phyloP scores from a whole-genome alignment of 2,113 vertebrate genomes.

The Hiodon alosoides region DNA sequence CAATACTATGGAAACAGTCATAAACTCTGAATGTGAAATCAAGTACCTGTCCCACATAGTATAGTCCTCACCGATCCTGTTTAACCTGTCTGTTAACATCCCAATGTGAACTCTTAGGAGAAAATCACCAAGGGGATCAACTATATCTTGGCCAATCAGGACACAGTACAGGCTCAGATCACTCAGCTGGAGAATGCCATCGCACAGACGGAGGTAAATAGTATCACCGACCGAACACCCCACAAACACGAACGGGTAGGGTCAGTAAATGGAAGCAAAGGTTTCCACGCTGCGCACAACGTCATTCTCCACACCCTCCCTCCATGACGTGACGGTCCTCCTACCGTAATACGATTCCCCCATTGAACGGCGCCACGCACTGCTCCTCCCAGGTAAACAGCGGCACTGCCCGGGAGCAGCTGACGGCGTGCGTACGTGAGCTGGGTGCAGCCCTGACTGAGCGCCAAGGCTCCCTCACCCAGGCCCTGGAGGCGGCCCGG shows the following conservation, averaged over 20 bases:
- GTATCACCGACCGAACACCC: background rate
- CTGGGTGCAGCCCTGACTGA: conserved; percentile 75
- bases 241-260: no score
- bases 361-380: background rate
- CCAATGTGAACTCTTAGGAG: conserved; percentile 64
- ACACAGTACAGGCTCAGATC: conserved; percentile 84
- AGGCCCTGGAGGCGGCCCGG: conserved; percentile 77
- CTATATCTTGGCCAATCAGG: conserved; percentile 87
- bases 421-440: conserved; percentile 73
- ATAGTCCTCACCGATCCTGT: background rate
- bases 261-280: no score
- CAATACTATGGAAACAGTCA: no score
- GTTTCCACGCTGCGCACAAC: no score
- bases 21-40: no score
- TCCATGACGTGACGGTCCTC: fast-evolving
- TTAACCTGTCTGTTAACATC: background rate
- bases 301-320: background rate
- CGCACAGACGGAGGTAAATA: conserved; percentile 81
- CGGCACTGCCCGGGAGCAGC: conserved; percentile 75
- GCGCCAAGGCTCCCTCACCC: conserved; percentile 68
- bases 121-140: conserved; percentile 84
- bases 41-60: no score
- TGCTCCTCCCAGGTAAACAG: conserved; percentile 69
- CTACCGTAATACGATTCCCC: background rate
- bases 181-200: conserved; percentile 80